phyloP scores from a whole-genome alignment of 2,797 vertebrate genomes.

The Propithecus deckenii region DNA sequence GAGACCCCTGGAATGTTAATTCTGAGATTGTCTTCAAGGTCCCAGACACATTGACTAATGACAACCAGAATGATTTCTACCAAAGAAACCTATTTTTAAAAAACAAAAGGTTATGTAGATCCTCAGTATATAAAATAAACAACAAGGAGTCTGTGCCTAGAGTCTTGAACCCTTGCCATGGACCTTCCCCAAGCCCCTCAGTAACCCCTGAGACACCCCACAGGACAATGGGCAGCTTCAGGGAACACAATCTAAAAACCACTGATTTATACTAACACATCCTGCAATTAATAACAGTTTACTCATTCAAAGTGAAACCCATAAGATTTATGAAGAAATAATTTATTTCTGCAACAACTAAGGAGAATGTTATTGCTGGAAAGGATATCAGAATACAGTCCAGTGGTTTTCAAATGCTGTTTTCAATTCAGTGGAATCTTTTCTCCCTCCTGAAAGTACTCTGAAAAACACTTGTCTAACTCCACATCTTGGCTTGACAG shows the following conservation, averaged over 20 bases:
- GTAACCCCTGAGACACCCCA: not conserved
- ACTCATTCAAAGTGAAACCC: not conserved
- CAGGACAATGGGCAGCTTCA: not conserved
- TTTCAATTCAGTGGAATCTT: slow-evolving; percentile 32
- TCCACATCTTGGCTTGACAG: not conserved
- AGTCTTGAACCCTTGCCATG: not conserved
- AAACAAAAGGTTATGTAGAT: not conserved
- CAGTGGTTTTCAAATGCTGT: slow-evolving; percentile 42
- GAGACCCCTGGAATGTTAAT: not conserved
- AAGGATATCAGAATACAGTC: slow-evolving; percentile 33
- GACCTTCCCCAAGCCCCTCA: not conserved
- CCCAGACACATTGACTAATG: not conserved
- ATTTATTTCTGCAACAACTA: slow-evolving; percentile 38
- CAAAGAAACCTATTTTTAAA: not conserved
- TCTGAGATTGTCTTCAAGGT: not conserved
- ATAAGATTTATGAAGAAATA: slow-evolving; percentile 12
- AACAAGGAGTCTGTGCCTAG: not conserved
- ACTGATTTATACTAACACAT: not conserved
- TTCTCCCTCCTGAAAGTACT: slow-evolving; percentile 5
- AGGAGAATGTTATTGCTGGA: slow-evolving; percentile 55
- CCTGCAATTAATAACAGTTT: slow-evolving; percentile 21
- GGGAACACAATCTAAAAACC: slow-evolving; percentile 11
- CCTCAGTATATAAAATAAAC: not conserved
- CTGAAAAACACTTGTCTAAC: slow-evolving; percentile 31
- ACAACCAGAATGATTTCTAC: not conserved